Conservation (phyloP, 2,113 vertebrate species). For the Paratilapia polleni region DNA sequence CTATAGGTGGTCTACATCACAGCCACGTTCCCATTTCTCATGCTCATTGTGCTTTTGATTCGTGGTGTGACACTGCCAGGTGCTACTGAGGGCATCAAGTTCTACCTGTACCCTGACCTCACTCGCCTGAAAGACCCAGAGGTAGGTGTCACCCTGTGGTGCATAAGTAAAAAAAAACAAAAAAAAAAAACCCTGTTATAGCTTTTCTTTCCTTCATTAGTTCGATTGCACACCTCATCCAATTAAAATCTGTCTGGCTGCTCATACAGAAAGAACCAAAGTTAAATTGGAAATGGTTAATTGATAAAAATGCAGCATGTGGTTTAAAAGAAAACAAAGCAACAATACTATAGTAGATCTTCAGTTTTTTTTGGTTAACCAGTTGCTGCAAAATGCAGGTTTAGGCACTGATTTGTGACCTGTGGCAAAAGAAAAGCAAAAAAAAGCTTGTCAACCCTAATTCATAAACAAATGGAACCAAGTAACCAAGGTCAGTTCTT, state of each 20-base stretch:
- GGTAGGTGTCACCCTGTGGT: slow-evolving; percentile 78
- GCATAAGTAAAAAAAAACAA: neutral
- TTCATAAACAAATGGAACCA: neutral
- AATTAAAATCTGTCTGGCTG: neutral
- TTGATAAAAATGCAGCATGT: neutral
- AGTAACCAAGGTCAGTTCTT: neutral
- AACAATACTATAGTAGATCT: neutral
- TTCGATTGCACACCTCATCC: neutral
- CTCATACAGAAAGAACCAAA: neutral
- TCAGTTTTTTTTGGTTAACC: neutral
- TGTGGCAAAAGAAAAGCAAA: neutral
- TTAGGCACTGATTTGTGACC: neutral
- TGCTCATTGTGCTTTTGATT: slow-evolving; percentile 94
- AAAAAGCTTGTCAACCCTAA: neutral
- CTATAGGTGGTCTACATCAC: slow-evolving; percentile 92
- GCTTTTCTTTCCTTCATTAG: neutral
- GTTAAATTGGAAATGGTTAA: neutral
- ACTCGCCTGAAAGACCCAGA: slow-evolving; percentile 92
- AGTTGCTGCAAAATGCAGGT: neutral
- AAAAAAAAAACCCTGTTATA: neutral
- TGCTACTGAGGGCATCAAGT: slow-evolving; percentile 92
- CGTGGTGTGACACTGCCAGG: slow-evolving; percentile 96
- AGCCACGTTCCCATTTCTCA: slow-evolving; percentile 95
- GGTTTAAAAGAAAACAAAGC: neutral
- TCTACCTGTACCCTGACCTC: slow-evolving; percentile 96